These are phyloP conservation scores for Hirtodrosophila confusa DNA, from an alignment of 2,888 invertebrate species.

Conservation along the genomic window DNA sequence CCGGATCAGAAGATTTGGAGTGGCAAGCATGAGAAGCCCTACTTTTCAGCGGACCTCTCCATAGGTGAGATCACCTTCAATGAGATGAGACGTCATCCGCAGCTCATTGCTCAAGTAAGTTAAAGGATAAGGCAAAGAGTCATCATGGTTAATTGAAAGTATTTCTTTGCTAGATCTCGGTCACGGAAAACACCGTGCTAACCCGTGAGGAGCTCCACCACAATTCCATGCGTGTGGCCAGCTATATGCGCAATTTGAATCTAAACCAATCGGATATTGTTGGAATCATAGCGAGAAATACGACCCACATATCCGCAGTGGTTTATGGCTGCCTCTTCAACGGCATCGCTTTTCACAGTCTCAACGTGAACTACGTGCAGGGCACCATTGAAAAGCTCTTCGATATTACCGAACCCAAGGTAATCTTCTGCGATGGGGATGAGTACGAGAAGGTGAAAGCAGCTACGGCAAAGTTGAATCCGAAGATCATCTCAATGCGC, in stretches of 20 bases:
- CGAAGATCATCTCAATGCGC: conserved; percentile 37
- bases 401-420: conserved; percentile 52
- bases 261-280: conserved; percentile 60
- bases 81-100: conserved; percentile 57
- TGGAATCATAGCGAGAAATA: conserved; percentile 65
- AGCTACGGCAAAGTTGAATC: conserved; percentile 25
- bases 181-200: conserved; percentile 46
- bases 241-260: conserved; percentile 48
- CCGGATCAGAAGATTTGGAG: conserved; percentile 49
- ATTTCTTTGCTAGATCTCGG: conserved; percentile 48
- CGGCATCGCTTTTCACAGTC: conserved; percentile 55
- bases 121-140: too few relatives aligned
- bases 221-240: conserved; percentile 58
- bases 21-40: conserved; percentile 7
- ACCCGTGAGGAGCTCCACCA: conserved; percentile 47
- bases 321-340: conserved; percentile 65
- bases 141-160: neutral
- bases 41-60: conserved; percentile 50
- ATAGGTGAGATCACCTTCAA: conserved; percentile 57
- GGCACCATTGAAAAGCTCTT: conserved; percentile 46
- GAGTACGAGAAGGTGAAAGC: conserved; percentile 41
- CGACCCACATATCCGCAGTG: conserved; percentile 60
- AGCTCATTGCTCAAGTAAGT: conserved; percentile 43
- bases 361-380: conserved; percentile 39
- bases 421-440: conserved; percentile 54